phyloP scores from a whole-genome alignment of 2,113 vertebrate species.

The Crocuta crocuta region DNA sequence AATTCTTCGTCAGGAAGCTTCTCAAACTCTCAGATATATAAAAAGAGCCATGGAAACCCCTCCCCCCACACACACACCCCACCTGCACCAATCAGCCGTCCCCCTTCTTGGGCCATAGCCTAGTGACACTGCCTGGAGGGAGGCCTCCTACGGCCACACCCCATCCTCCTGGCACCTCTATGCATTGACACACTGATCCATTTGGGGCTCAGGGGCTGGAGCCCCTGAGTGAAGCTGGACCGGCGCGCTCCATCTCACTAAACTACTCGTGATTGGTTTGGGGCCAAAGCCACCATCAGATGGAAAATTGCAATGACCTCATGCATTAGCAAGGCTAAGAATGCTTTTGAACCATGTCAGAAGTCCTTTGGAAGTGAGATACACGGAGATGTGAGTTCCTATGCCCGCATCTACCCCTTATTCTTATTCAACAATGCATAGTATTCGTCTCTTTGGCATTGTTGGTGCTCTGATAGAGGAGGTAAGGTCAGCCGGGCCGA shows the following conservation, averaged over 20 bases:
- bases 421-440: not conserved
- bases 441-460: not conserved
- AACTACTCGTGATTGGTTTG: not conserved
- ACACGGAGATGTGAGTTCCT: not conserved
- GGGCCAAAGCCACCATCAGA: not conserved
- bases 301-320: not conserved
- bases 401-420: not conserved
- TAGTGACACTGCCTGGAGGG: too few species aligned
- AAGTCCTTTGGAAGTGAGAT: not conserved
- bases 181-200: not conserved
- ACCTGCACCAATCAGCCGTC: not conserved
- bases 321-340: not conserved
- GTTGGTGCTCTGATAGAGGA: not conserved
- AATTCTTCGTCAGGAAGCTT: not conserved
- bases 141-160: not conserved
- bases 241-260: not conserved
- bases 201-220: not conserved
- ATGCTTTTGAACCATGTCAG: not conserved
- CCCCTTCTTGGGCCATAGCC: not conserved
- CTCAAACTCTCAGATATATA: not conserved
- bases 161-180: not conserved
- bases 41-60: not conserved
- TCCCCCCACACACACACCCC: accelerated
- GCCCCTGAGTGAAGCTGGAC: not conserved
- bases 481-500: not conserved